Evolutionary conservation across 2,888 invertebrate genomes (phyloP), one percentile per base, ranked within the genome.

Genomic region (Plebejus argus): DNA sequence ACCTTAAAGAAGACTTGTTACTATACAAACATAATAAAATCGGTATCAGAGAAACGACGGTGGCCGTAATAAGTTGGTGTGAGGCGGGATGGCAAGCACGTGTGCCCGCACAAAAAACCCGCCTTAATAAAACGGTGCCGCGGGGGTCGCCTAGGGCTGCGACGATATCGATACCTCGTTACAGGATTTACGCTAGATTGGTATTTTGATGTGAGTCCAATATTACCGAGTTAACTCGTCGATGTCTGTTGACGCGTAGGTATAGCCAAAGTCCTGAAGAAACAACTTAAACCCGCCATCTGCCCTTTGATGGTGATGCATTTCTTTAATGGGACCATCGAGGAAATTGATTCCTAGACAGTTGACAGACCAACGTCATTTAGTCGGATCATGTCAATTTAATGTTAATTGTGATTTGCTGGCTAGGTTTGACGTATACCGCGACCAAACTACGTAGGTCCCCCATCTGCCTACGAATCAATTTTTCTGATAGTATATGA

Each of bases 91-190:
- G 93, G 90, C 82, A 80, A 83, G 85, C 93, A 93, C 93, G 93
- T 93, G 93, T 92, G 92, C 81, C 83, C 87, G 89, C 88, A 91
- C 92, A 93, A 93, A 93, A 93, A 93, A 91, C 88, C 85, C 87
- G 89, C 90, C 90, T 91, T 91, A 90, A 91, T 91, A 92, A 92
- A 90, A 91, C 91, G 91, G 88, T 90, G 90, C 89, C 89, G 91
- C 88, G 89, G 90, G 91, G 89, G 89, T 86, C 88, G 86, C 70
- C 79, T 86, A 90, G 89, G 82, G 89, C 83, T 80, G 89, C 76
- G 74, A 77, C 77, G 74, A 79, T 72, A 76, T 76, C 77, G 72
- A 76, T 80, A 80, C 66, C 28, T 66, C 28, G 61, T 66, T 66
- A 66, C 28, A 18, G 61, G 61, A 66, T 66, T 66, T 66, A 66